phyloP scores from a whole-genome alignment of 2,888 invertebrate genomes.

The Nemoura dubitans region DNA sequence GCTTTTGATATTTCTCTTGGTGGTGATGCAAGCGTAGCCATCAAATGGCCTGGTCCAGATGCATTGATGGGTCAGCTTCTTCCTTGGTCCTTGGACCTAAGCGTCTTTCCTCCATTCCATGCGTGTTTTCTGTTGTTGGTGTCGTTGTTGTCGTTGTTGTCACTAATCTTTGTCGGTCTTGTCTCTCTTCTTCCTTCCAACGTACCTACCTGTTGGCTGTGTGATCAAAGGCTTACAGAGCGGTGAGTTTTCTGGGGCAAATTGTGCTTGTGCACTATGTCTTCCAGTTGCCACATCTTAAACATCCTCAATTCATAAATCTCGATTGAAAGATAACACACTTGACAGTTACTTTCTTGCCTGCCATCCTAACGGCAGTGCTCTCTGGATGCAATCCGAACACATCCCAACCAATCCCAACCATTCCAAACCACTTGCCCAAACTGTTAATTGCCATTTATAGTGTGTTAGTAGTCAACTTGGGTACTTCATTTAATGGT shows the following conservation, averaged over 20 bases:
- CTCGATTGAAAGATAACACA: background rate
- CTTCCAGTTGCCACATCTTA: slow-evolving; percentile 17
- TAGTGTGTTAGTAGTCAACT: no score
- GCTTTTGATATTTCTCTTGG: background rate
- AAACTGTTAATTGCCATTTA: no score
- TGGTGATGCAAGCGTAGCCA: background rate
- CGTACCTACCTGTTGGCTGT: slow-evolving; percentile 54
- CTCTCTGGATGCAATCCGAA: no score
- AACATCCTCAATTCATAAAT: background rate
- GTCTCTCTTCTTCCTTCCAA: slow-evolving; percentile 50
- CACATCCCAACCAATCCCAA: no score
- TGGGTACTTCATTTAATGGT: no score
- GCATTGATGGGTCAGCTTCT: background rate
- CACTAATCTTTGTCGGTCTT: slow-evolving; percentile 52
- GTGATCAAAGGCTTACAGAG: slow-evolving; percentile 58
- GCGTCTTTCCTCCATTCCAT: background rate
- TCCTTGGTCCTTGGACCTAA: background rate
- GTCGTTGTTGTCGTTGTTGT: slow-evolving; percentile 48
- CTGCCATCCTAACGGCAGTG: no score
- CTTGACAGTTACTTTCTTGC: no score
- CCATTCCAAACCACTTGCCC: no score
- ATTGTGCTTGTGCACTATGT: slow-evolving; percentile 46
- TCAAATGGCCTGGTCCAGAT: background rate
- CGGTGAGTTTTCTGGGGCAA: slow-evolving; percentile 57
- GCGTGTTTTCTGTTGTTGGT: slow-evolving; percentile 36